These are phyloP conservation scores for Lophura nycthemera DNA, from an alignment of 2,113 vertebrate species.

Conservation along the genomic window DNA sequence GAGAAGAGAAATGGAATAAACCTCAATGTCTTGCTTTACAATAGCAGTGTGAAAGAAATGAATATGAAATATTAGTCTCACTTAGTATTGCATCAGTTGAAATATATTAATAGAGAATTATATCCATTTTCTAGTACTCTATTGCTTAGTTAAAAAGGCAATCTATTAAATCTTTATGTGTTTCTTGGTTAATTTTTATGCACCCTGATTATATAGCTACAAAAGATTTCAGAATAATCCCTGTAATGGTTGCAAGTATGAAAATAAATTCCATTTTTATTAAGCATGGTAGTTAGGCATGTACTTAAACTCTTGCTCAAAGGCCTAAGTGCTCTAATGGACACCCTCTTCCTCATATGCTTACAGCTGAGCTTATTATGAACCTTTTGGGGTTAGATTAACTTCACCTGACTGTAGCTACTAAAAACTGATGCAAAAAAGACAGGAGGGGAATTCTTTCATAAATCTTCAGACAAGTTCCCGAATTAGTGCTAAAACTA, in stretches of 20 bases:
- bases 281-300: background rate
- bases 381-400: background rate
- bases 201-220: background rate
- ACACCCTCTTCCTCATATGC: background rate
- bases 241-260: background rate
- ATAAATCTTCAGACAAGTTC: background rate
- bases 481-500: background rate
- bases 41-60: background rate
- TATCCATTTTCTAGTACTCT: background rate
- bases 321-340: background rate
- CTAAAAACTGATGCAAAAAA: background rate
- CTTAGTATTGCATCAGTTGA: background rate
- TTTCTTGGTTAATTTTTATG: conserved; percentile 8
- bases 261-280: background rate
- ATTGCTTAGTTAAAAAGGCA: background rate
- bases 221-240: background rate
- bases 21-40: background rate
- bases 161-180: background rate
- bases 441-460: background rate
- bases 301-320: background rate
- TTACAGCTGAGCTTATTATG: background rate
- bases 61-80: background rate
- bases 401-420: background rate
- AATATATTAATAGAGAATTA: background rate
- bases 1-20: background rate